phyloP scores from a whole-genome alignment of 64 coral and sea anemone species.

The Pachyseris speciosa region DNA sequence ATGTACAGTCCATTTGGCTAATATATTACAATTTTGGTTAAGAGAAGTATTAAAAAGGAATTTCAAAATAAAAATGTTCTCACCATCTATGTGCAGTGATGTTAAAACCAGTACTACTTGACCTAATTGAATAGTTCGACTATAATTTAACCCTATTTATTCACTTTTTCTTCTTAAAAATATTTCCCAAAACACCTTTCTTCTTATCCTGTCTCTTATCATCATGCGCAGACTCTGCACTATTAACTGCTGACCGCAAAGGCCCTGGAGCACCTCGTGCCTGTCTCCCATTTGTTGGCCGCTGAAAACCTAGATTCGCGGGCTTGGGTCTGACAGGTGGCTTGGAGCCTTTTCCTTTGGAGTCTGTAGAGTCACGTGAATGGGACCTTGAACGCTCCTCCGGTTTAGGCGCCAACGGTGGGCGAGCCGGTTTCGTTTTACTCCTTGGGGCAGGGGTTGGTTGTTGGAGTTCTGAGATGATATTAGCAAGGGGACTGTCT shows the following conservation, averaged over 20 bases:
- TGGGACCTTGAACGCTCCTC: background rate
- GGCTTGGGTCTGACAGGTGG: constrained; percentile 32
- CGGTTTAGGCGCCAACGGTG: background rate
- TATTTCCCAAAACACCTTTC: constrained; percentile 34
- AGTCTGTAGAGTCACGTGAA: background rate
- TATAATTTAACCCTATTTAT: background rate
- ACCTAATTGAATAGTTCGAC: background rate
- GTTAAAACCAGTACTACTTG: background rate
- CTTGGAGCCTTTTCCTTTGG: background rate
- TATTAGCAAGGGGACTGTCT: background rate
- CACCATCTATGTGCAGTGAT: background rate
- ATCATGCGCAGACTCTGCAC: constrained; percentile 4
- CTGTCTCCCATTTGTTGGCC: background rate
- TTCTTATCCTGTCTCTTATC: constrained; percentile 13
- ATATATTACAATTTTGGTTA: background rate
- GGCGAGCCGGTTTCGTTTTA: background rate
- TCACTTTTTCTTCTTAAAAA: constrained; percentile 54
- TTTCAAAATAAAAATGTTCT: background rate
- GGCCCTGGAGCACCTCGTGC: background rate
- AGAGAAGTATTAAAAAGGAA: background rate
- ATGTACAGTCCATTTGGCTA: background rate
- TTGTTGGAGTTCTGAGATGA: background rate
- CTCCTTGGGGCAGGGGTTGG: background rate
- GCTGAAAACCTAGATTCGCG: background rate
- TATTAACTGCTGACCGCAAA: background rate